Evolutionary conservation across 1,140 invertebrate species (phyloP), one percentile per base, ranked within the genome.

Genomic region (Bombus huntii): DNA sequence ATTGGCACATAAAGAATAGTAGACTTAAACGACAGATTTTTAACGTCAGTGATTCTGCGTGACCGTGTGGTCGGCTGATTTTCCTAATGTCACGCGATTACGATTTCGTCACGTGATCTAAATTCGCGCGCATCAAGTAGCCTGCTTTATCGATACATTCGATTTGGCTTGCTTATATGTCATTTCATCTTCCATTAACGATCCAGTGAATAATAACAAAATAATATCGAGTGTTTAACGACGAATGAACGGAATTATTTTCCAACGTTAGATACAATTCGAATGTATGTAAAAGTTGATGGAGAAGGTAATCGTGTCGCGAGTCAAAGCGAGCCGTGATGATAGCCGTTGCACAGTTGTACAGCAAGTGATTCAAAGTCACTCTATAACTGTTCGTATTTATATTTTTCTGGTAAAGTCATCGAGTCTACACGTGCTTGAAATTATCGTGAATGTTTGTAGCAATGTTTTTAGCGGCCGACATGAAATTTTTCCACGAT

Each of bases 401-500:
- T 18, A 66, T 15, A 18, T 66, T 66, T 31, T 66, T 15, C n/a
- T 66, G n/a, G 15, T 22, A 44, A 53, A 34, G 73, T 53, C 22
- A n/a, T 71, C 47, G 39, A 5, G 12, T 10, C 65, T 28, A 28
- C 57, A 34, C n/a, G 59, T 31, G 74, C n/a, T 42, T n/a, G 42
- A 39, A 81, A 39, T 47, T 57, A 70, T 71, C 66, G 18, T 15
- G 34, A 70, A 81, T 47, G 39, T 57, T 39, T 59, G 70, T 70
- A 59, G 68, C 62, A 47, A 79, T 44, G 76, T 62, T 72, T 80
- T 72, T 71, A 79, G 70, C 44, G 5, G 42, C 22, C 25, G 25
- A 9, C 18, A 47, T 25, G 34, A 84, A 91, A 91, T 42, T 85
- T 90, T 91, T 91, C 90, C 87, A 85, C 85, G 82, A 74, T 47